Percentiles rank a stretch among this genome's conserved stretches.
Conservation (phyloP, 1,140 invertebrate genomes). For the Leptopilina clavipes region DNA sequence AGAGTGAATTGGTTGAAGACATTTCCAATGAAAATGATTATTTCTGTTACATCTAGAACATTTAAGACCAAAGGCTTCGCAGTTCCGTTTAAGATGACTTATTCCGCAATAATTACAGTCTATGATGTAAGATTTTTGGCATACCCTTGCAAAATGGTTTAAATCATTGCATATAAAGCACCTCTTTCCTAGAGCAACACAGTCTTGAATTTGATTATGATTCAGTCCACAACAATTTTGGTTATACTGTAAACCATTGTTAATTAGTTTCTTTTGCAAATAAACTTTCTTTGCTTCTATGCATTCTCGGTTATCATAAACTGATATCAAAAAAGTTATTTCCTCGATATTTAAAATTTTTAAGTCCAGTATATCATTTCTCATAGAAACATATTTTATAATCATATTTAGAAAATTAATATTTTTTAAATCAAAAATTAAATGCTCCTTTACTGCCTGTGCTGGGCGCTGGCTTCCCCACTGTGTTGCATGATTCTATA, state of each 20-base stretch:
- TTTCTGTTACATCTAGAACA: neutral
- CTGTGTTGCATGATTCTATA: neutral
- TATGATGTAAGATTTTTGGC: neutral
- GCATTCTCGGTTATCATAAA: neutral
- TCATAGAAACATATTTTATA: neutral
- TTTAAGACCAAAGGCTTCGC: neutral
- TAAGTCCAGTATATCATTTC: neutral
- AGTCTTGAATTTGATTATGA: neutral
- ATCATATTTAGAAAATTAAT: neutral
- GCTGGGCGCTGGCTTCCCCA: neutral
- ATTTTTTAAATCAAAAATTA: slow-evolving; percentile 1
- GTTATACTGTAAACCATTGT: neutral
- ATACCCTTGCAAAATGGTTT: neutral
- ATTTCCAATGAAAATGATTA: slow-evolving; percentile 31
- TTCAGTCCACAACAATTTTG: neutral
- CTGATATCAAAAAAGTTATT: neutral
- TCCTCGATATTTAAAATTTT: neutral
- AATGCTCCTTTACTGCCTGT: neutral
- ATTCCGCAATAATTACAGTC: slow-evolving; percentile 5
- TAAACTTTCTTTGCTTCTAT: neutral
- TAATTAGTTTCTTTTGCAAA: neutral
- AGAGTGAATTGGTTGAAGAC: neutral
- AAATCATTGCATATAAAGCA: neutral
- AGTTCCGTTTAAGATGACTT: neutral
- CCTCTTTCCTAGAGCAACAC: neutral